phyloP scores from a whole-genome alignment of 2,797 vertebrate species.

The Darevskia mixta region DNA sequence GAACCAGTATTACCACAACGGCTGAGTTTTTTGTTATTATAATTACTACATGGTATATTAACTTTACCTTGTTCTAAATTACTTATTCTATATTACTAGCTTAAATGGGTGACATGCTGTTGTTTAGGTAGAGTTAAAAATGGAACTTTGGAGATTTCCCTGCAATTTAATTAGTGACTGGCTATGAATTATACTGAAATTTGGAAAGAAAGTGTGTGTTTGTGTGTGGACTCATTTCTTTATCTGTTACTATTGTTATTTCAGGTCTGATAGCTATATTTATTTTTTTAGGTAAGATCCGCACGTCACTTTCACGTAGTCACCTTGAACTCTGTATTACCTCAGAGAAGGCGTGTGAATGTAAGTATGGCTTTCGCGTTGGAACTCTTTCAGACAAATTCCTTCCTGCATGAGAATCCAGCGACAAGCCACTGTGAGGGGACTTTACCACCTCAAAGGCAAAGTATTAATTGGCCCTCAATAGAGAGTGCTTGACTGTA shows the following conservation, averaged over 20 bases:
- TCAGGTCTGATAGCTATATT: background rate
- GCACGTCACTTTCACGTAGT: background rate
- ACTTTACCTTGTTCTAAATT: background rate
- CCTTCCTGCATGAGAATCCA: background rate
- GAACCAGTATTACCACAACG: background rate
- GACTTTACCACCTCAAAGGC: constrained; percentile 25
- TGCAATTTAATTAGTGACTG: background rate
- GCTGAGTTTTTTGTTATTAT: background rate
- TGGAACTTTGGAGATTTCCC: background rate
- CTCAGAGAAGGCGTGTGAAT: background rate
- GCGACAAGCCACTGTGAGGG: background rate
- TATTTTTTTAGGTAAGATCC: background rate
- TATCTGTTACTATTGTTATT: constrained; percentile 54
- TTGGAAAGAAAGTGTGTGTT: constrained; percentile 55
- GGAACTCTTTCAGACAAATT: constrained; percentile 18
- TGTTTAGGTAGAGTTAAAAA: background rate
- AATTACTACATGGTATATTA: background rate
- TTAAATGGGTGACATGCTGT: background rate
- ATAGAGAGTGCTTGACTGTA: constrained; percentile 72
- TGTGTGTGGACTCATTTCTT: constrained; percentile 50
- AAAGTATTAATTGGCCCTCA: constrained; percentile 59
- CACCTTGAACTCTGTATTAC: background rate
- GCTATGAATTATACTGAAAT: constrained; percentile 52
- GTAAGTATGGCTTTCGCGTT: background rate
- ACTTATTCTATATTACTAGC: background rate